Evolutionary conservation across 2,888 invertebrate genomes (phyloP), one percentile per base, ranked within the genome.

Genomic region (Agrotis exclamationis): DNA sequence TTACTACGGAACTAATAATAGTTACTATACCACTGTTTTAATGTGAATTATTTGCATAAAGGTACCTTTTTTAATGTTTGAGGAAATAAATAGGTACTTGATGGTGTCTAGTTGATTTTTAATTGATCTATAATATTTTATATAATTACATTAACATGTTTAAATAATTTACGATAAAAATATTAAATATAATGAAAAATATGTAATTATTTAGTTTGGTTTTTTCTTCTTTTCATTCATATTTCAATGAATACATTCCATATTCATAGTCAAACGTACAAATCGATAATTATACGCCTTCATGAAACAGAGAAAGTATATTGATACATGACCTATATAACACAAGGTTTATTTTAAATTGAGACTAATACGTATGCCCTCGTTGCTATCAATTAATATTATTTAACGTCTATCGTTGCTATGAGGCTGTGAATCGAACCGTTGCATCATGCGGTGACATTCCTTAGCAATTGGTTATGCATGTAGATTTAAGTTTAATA

Each of bases 311-410:
- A 56, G 56, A 64, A 63, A 72, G 53, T 67, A 20, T 44, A 51
- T 56, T 20, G 28, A 18, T n/a, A 28, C 3, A n/a, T 51, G 57
- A 1, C 33, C 74, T 60, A 45, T 22, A 59, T 60, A 24, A 14
- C 7, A 44, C 47, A 39, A 51, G 54, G 22, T 51, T 47, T 44
- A 20, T 54, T 24, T 50, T 47, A 39, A 71, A 82, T 74, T 74
- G 76, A 76, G 48, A 64, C 22, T 22, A 57, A 80, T 74, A 54
- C 20, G 72, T 60, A 9, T 68, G 83, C 11, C 74, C 83, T 74
- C 5, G 22, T 9, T 9, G 7, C 16, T 44, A 50, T 71, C 73
- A 71, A 74, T 82, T 75, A 51, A 53, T 51, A 65, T 62, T 56
- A 68, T 47, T 82, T 63, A 66, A 70, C 57, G 39, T 5, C 56